A percentile compares a stretch with the other conserved stretches of the same genome.
phyloP scores from a whole-genome alignment of 1,140 invertebrate genomes.

The Teleopsis dalmanni region DNA sequence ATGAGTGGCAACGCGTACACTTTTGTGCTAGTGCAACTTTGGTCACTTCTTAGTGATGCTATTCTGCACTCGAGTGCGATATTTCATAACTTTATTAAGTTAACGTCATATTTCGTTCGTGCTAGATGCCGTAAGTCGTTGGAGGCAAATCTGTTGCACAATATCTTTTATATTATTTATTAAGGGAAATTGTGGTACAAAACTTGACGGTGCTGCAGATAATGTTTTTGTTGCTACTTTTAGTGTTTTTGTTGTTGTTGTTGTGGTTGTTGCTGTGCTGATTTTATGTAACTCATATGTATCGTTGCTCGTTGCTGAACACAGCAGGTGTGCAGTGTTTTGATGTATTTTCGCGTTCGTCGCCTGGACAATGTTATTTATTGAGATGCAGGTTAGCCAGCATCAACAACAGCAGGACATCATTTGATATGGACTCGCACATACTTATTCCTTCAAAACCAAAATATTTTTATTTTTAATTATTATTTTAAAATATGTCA shows the following conservation, averaged over 20 bases:
- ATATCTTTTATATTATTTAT: not conserved
- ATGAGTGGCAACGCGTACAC: slow-evolving; percentile 17
- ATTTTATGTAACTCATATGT: not conserved
- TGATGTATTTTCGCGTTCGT: slow-evolving; percentile 35
- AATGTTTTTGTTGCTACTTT: too few species aligned
- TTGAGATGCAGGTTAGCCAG: slow-evolving; percentile 25
- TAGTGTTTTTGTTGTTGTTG: too few species aligned
- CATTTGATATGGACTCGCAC: slow-evolving; percentile 13
- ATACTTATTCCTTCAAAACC: not conserved
- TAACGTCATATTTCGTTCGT: slow-evolving; percentile 34
- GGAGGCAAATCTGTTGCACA: not conserved
- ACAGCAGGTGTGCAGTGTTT: slow-evolving; percentile 42
- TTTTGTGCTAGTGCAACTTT: not conserved
- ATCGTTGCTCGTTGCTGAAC: slow-evolving; percentile 4
- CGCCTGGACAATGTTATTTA: slow-evolving; percentile 34
- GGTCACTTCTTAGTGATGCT: slow-evolving; percentile 12
- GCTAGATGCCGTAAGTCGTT: not conserved
- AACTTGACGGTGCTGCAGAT: not conserved
- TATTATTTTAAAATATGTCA: too few species aligned
- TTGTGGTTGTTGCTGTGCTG: not conserved
- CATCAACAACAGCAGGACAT: slow-evolving; percentile 28
- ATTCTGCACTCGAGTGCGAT: slow-evolving; percentile 20
- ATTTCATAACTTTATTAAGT: slow-evolving; percentile 43
- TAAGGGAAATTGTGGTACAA: not conserved
- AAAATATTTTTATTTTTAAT: slow-evolving; percentile 2